Evolutionary conservation across 2,888 invertebrate species (phyloP).

Genomic region (Neoascia interrupta): DNA sequence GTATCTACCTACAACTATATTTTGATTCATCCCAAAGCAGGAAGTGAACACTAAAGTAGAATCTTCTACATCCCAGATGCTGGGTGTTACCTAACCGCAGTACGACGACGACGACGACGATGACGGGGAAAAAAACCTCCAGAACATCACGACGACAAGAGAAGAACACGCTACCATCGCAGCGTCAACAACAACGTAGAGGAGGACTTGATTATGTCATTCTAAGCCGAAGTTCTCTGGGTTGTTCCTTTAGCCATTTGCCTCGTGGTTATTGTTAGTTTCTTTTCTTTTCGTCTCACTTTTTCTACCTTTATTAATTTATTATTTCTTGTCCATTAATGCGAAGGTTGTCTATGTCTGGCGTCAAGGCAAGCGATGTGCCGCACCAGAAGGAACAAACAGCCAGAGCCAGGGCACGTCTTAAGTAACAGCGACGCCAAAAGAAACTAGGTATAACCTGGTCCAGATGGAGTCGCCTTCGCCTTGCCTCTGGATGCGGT

Average conservation of each 20-base stretch:
- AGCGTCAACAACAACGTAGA: constrained; percentile 56
- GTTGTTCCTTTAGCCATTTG: constrained; percentile 1
- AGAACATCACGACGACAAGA: constrained; percentile 27
- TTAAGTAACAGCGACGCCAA: constrained; percentile 13
- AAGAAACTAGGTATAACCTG: constrained; percentile 28
- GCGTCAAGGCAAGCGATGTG: constrained; percentile 57
- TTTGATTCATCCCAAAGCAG: constrained; percentile 49
- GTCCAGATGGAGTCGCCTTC: constrained; percentile 57
- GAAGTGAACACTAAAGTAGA: constrained; percentile 62
- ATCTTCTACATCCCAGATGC: constrained; percentile 55
- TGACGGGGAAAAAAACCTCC: constrained; percentile 9
- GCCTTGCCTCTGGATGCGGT: not conserved
- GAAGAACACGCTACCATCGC: constrained; percentile 29
- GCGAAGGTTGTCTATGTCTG: constrained; percentile 69
- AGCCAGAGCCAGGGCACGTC: constrained; percentile 30
- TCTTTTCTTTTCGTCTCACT: not conserved
- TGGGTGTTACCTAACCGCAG: constrained; percentile 62
- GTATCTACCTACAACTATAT: constrained; percentile 21
- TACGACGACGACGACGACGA: constrained; percentile 42
- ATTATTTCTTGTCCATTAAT: constrained; percentile 63
- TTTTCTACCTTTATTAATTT: constrained; percentile 52
- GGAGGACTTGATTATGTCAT: constrained; percentile 69
- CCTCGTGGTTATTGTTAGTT: constrained; percentile 31
- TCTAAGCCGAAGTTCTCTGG: constrained; percentile 50
- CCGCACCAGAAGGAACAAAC: constrained; percentile 9